These are phyloP conservation scores for Nerophis ophidion DNA, from an alignment of 2,113 vertebrate genomes.

Conservation along the genomic window DNA sequence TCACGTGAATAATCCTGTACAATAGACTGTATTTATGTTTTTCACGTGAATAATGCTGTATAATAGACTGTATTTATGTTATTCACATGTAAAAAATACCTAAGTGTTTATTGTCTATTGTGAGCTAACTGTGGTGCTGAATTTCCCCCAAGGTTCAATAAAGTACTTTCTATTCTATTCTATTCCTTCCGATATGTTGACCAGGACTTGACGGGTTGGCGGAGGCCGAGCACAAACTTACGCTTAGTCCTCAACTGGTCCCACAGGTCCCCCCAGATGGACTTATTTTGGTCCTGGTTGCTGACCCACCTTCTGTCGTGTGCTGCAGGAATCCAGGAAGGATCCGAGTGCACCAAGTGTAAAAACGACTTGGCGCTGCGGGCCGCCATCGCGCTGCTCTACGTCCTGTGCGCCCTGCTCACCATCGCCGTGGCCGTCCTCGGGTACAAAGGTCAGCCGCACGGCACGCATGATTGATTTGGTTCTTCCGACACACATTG, in stretches of 20 bases:
- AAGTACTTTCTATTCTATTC: too few species aligned
- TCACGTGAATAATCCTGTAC: too few species aligned
- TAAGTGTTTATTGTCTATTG: too few species aligned
- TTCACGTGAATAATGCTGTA: too few species aligned
- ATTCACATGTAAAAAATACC: too few species aligned
- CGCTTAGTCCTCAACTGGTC: constrained; percentile 21
- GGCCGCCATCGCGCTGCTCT: constrained; percentile 87
- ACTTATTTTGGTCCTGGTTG: not conserved
- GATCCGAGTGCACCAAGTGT: constrained; percentile 94
- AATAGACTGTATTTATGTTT: too few species aligned
- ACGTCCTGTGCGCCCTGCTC: constrained; percentile 89
- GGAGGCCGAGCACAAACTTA: constrained; percentile 22
- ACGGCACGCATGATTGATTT: not conserved
- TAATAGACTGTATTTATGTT: too few species aligned
- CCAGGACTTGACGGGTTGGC: not conserved
- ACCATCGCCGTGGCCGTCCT: constrained; percentile 93
- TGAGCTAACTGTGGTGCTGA: too few species aligned
- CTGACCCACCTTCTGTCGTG: constrained; percentile 39
- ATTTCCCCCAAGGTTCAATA: too few species aligned
- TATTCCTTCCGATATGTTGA: too few species aligned
- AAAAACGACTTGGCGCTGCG: constrained; percentile 96
- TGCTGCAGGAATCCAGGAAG: constrained; percentile 95
- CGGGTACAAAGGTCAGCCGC: constrained; percentile 90
- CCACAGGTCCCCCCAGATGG: too few species aligned
- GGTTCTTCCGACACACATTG: not conserved